Evolutionary conservation across 1,140 invertebrate genomes (phyloP).

Genomic region (Panagrolaimus sp.): DNA sequence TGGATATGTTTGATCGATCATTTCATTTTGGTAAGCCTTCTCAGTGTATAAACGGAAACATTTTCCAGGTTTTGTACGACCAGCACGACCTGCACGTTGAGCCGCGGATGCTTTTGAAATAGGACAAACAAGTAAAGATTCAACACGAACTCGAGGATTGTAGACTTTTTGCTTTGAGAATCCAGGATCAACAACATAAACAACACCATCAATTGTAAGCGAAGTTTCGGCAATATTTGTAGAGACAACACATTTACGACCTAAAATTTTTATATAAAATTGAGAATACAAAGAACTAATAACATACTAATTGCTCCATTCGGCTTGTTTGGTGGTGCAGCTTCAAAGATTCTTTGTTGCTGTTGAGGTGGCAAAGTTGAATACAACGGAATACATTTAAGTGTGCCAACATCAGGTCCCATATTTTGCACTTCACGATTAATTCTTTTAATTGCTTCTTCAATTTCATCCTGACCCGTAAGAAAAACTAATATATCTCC

Average conservation of each 20-base stretch:
- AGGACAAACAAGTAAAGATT: conserved; percentile 91
- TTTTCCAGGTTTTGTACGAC: conserved; percentile 90
- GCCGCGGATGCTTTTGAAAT: conserved; percentile 99
- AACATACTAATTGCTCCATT: conserved; percentile 92
- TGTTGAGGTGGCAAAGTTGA: conserved; percentile 93
- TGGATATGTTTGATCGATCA: conserved; percentile 99
- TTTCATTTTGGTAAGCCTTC: conserved; percentile 95
- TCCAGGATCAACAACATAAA: conserved; percentile 99
- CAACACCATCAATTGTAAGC: conserved; percentile 97
- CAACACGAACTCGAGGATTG: conserved; percentile 91
- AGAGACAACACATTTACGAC: conserved; percentile 74
- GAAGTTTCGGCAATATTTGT: conserved; percentile 99
- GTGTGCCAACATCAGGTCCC: conserved; percentile 87
- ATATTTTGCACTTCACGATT: conserved; percentile 93
- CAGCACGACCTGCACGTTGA: conserved; percentile 88
- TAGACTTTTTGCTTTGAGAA: conserved; percentile 99
- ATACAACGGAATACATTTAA: conserved; percentile 97
- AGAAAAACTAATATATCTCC: conserved; percentile 92
- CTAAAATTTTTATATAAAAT: conserved; percentile 28
- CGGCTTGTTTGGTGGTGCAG: conserved; percentile 76
- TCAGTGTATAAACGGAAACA: conserved; percentile 97
- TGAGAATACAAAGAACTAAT: conserved; percentile 19
- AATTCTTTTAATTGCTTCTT: conserved; percentile 96
- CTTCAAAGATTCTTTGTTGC: conserved; percentile 94
- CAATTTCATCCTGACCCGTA: conserved; percentile 95